These are phyloP conservation scores for Drosophila tsacasi DNA, from an alignment of 1,140 invertebrate genomes.

Conservation along the genomic window DNA sequence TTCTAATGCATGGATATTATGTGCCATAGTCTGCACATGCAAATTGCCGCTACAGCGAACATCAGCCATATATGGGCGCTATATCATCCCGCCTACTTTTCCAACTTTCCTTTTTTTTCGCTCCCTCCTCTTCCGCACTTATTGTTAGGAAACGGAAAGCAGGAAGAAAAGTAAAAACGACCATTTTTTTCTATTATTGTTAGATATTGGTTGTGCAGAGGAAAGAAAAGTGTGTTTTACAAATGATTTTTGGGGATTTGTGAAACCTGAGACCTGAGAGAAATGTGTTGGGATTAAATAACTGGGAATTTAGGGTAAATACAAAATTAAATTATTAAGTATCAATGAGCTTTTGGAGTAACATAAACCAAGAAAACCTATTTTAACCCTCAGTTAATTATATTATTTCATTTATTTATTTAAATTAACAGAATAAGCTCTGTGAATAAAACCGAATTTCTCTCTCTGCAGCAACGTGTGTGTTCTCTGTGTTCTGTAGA, in stretches of 20 bases:
- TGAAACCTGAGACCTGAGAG: neutral
- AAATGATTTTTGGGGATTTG: neutral
- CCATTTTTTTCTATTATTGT: slow-evolving; percentile 75
- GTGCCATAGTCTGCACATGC: slow-evolving; percentile 73
- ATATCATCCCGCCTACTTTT: slow-evolving; percentile 19
- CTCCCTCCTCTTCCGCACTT: slow-evolving; percentile 30
- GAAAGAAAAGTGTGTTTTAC: neutral
- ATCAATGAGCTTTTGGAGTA: neutral
- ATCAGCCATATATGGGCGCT: slow-evolving; percentile 34
- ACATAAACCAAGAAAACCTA: neutral
- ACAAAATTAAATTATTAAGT: neutral
- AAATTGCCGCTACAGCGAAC: slow-evolving; percentile 62
- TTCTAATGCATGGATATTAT: slow-evolving; percentile 81
- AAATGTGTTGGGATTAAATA: neutral
- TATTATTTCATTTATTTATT: neutral
- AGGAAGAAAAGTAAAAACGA: slow-evolving; percentile 44
- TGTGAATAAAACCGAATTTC: neutral
- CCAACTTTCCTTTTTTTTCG: slow-evolving; percentile 6
- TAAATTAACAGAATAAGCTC: neutral
- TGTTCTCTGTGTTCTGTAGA: slow-evolving; percentile 7
- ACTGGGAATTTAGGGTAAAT: neutral
- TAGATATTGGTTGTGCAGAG: slow-evolving; percentile 61
- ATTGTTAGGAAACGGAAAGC: slow-evolving; percentile 74
- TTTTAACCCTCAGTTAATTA: no score
- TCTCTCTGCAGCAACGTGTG: slow-evolving; percentile 29